A percentile compares a stretch with the other conserved stretches of the same genome.
Evolutionary conservation across 2,888 invertebrate species (phyloP).

Genomic region (Sialis lutaria): DNA sequence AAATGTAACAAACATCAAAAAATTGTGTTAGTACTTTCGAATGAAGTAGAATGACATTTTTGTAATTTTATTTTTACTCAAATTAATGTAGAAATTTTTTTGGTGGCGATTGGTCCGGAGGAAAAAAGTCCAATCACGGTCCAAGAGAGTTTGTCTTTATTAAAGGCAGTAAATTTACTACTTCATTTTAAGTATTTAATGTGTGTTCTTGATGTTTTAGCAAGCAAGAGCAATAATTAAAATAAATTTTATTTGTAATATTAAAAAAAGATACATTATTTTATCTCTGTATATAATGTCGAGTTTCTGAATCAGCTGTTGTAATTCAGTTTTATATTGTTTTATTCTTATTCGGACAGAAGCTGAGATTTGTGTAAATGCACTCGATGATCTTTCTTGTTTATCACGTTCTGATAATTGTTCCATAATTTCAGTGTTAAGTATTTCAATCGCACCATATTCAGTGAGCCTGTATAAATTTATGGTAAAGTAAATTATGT

Average conservation of each 20-base stretch:
- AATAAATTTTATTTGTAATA: not conserved
- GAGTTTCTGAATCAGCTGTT: slow-evolving; percentile 36
- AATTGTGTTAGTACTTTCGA: too few relatives aligned
- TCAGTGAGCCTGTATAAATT: slow-evolving; percentile 35
- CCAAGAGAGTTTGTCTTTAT: too few relatives aligned
- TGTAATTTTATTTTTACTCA: too few relatives aligned
- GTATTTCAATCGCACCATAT: slow-evolving; percentile 44
- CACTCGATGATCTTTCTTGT: slow-evolving; percentile 30
- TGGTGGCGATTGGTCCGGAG: too few relatives aligned
- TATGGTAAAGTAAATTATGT: not conserved
- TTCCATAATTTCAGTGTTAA: slow-evolving; percentile 43
- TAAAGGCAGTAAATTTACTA: not conserved
- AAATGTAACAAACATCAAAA: too few relatives aligned
- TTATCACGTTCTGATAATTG: slow-evolving; percentile 36
- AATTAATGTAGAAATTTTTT: too few relatives aligned
- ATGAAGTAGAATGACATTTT: too few relatives aligned
- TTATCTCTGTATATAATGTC: slow-evolving; percentile 26
- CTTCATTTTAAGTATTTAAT: not conserved
- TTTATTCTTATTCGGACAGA: slow-evolving; percentile 39
- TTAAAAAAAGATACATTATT: slow-evolving; percentile 24
- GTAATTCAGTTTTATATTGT: slow-evolving; percentile 40
- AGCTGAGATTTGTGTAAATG: slow-evolving; percentile 38
- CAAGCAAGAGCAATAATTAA: not conserved
- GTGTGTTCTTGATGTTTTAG: not conserved
- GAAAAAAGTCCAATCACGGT: too few relatives aligned